Evolutionary conservation across 2,113 vertebrate genomes (phyloP), one percentile per base, ranked within the genome.

Genomic region (Corythoichthys haematopterus): DNA sequence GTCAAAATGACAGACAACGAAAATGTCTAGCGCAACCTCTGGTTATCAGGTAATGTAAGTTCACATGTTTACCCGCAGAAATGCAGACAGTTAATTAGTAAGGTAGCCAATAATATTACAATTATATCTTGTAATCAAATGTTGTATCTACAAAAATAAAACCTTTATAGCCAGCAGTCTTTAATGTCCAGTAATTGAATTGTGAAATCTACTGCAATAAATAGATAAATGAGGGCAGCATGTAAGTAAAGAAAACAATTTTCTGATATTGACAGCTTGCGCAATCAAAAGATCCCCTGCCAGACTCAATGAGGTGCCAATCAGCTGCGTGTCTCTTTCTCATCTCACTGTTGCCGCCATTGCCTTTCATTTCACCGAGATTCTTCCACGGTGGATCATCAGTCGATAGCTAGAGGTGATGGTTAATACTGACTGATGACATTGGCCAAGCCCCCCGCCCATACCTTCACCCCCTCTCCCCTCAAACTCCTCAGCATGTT

Each of bases 231-330:
- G 71, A 77, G 80, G 75, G 74, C 68, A 77, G 76, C 68, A 76
- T 81, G 85, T 87, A 81, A 76, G 76, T 80, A 86, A 84, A 74
- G 80, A 86, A 88, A 88, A 87, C 83, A 85, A 87, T 87, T 88
- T 87, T 48, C 47, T 75, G 80, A 85, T 88, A 89, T 89, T 88
- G 87, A 90, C 90, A 85, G 86, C 81, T 64, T 78, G 80, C 64
- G 89, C 87, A 92, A 92, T 92, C 89, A 92, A 85, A 90, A 72
- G 77, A 83, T 83, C 81, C 88, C 84, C 87, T 73, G 84, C 76
- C 81, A 83, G 82, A 89, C 89, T 87, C 90, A 80, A 90, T 88
- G 83, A 85, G 89, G 85, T 90, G 89, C 89, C 92, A 93, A 93
- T 92, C 90, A 92, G 86, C 74, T 75, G 78, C 82, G 79, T 84